Evolutionary conservation across 2,797 vertebrate species (phyloP).

Genomic region (Acridotheres tristis): DNA sequence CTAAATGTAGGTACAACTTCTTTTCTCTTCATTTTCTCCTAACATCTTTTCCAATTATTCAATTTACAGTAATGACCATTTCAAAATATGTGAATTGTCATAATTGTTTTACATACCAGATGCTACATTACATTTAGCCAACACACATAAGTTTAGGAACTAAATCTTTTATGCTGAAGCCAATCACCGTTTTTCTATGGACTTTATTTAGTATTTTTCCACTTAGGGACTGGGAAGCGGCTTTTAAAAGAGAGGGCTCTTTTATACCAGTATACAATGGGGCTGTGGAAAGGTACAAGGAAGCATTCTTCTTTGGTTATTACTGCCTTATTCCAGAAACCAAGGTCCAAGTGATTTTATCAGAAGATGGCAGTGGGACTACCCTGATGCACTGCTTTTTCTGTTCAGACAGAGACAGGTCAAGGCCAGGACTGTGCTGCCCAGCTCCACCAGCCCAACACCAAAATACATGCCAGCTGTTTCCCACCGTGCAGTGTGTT

Average conservation of each 20-base stretch:
- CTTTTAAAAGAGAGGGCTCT: neutral
- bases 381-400: neutral
- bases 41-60: neutral
- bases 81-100: conserved; percentile 6
- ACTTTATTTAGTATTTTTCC: neutral
- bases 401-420: neutral
- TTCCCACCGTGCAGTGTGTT: accelerated
- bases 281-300: neutral
- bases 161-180: neutral
- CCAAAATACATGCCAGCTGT: accelerated
- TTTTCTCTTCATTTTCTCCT: neutral
- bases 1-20: neutral
- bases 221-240: neutral
- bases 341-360: neutral
- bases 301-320: neutral
- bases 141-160: neutral
- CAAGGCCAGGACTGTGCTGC: neutral
- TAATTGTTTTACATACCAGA: neutral
- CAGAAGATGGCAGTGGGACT: neutral
- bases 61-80: neutral
- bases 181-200: neutral
- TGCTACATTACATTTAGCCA: neutral
- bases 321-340: neutral
- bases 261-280: neutral
- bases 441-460: neutral